Evolutionary conservation across 2,113 vertebrate species (phyloP), one percentile per base, ranked within the genome.

Genomic region (Thunnus thynnus): DNA sequence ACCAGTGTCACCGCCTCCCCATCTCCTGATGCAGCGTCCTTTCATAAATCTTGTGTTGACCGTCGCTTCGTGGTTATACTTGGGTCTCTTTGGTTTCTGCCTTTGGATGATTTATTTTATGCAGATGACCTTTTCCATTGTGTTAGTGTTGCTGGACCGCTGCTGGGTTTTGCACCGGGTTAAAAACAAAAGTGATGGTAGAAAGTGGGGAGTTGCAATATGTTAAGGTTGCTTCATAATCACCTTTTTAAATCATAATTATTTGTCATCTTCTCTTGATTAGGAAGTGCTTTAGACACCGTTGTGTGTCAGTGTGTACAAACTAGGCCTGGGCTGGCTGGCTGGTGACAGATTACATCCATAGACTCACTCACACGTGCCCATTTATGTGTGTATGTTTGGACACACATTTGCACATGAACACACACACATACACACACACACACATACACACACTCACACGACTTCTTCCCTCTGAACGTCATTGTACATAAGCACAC

Each of bases 261-360:
- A 25, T 68, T 72, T 61, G 41, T 63, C 69, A 69, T 85, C 72
- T 65, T 72, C 60, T 80, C 55, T 80, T 58, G 22, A 80, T 83
- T 68, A 85, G 81, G 63, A 92, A 86, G 89, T 90, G 89, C 87
- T 85, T 91, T 88, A 85, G 82, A 90, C 76, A 80, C 69, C 32
- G 62, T 4, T 0, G 13, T 52, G 72, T 86, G 79, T 88, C 77
- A 16, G 58, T 48, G 62, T 83, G 57, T 78, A 76, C 64, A 87
- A 63, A 79, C 61, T 51, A 57, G 72, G 78, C 57, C 84, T 20
- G 70, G 70, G 61, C 56, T 82, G 81, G 65, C 79, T 77, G 56
- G 78, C 76, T 78, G 80, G 67, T 83, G 75, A 87, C 80, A 68
- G 72, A 85, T 84, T 72, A 81, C 60, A 83, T 73, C 58, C 44